phyloP scores from a whole-genome alignment of 2,888 invertebrate genomes.

The Eurytoma adleriae region DNA sequence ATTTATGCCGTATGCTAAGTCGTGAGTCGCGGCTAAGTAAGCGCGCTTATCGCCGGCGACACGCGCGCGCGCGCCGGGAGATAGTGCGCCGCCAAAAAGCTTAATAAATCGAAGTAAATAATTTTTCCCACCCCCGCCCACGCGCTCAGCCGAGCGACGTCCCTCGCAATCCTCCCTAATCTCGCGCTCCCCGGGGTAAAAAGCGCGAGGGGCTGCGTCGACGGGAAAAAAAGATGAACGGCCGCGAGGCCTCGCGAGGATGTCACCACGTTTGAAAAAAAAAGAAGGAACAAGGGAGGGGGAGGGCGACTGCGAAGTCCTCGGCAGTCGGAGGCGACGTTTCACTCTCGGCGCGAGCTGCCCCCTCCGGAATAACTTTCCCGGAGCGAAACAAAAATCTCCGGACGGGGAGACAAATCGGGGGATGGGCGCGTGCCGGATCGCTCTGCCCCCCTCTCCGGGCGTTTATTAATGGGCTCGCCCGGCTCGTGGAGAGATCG shows the following conservation, averaged over 20 bases:
- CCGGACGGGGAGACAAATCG: constrained; percentile 15
- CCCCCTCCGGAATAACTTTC: constrained; percentile 16
- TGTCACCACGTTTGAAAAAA: neutral
- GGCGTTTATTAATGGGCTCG: constrained; percentile 38
- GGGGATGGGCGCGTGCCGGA: neutral
- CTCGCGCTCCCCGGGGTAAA: constrained; percentile 2
- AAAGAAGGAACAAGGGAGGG: no score
- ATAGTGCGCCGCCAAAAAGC: neutral
- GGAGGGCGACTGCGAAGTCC: neutral
- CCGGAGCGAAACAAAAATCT: constrained; percentile 11
- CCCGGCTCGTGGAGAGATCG: constrained; percentile 3
- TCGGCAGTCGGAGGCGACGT: constrained; percentile 21
- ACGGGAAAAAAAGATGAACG: constrained; percentile 40
- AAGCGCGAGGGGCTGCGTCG: neutral
- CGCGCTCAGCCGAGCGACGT: neutral
- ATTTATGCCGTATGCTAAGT: no score
- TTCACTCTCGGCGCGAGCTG: constrained; percentile 29
- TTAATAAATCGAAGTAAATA: constrained; percentile 17
- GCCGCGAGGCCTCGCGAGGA: neutral
- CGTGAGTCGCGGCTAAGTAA: no score
- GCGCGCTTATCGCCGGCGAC: no score
- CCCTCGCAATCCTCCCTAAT: constrained; percentile 34
- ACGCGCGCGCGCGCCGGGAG: neutral
- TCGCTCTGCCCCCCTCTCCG: neutral
- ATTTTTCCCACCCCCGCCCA: constrained; percentile 3